Evolutionary conservation across 2,888 invertebrate genomes (phyloP), one percentile per base, ranked within the genome.

Genomic region (Octodonta nipae): DNA sequence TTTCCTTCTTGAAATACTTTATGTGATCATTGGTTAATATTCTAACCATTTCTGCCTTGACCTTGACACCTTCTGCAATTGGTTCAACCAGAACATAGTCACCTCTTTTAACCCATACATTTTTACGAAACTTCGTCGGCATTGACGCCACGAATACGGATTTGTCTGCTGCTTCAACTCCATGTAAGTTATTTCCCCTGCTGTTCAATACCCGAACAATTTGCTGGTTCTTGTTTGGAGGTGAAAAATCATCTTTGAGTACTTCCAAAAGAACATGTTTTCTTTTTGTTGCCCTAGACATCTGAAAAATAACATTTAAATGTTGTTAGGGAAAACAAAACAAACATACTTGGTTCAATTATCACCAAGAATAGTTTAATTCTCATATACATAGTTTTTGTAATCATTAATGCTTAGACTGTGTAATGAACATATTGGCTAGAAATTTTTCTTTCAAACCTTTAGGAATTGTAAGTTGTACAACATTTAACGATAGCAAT

Each of bases 111-210:
- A 95, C 81, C 89, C 91, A 98, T 28, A 93, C 76, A 51, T 84
- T 87, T 56, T 82, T 83, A 7, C 93, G 71, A 55, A 87, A 95
- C 55, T 92, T 95, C 7, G 75, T 76, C 4, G 96, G 96, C 95
- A 98, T 95, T 20, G 89, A 87, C 4, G 80, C 89, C 6, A 93
- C 65, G 58, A 77, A 92, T 32, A 64, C 71, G 31, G 75, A 72
- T 4, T 78, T 78, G 8, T 60, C 60, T 2, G 73, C 55, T 25
- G 73, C 69, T 45, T 73, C 66, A 1, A 87, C 88, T 70, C 87
- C 85, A 58, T 91, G 91, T 32, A 96, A 70, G 66, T 95, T 92
- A 60, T 93, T 95, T 22, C 95, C 96, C 47, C 78, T 73, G 37
- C 84, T 77, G 50, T 71, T 73, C 4, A 81, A 41, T 20, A 91